Evolutionary conservation across 2,113 vertebrate genomes (phyloP), one percentile per base, ranked within the genome.

Genomic region (Seriola dumerili): DNA sequence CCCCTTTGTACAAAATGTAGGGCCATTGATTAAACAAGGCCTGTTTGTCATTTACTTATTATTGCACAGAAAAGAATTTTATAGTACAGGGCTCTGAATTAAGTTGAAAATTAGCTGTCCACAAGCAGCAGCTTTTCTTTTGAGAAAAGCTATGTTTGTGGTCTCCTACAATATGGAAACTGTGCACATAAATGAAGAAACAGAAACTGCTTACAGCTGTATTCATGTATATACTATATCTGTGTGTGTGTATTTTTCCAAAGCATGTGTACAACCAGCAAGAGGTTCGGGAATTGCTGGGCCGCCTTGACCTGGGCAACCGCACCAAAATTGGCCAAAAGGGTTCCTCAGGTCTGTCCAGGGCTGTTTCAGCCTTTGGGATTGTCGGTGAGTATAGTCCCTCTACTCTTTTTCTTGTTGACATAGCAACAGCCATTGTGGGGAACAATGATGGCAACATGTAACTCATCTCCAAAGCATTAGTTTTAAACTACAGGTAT

Each of bases 181-280:
- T 14, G 8, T 80, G 29, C n/a, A 52, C 11, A 40, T 17, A 29
- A 21, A 25, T 50, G 13, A 23, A 55, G 38, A 8, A 46, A 14
- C 52, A 17, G 2, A 38, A 52, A 44, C 38, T 32, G 23, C 58
- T 72, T 55, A 13, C 21, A 38, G 5, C 19, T 58, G 6, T 63
- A 44, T 70, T n/a, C 5, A 8, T 40, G 21, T 40, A 7, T 54
- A 6, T 32, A 12, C 62, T 48, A 8, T 16, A 2, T 32, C 2
- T 66, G 11, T 72, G 17, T 81, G 17, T 81, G 25, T 65, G 29
- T 57, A 16, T 83, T 19, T 69, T 1, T 72, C 10, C 58, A 5
- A 72, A 99, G 98, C 98, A 99, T 94, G 96, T 99, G 1, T 99
- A 99, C 85, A 97, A 88, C 0, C 97, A 98, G 0, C 97, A 97